These are phyloP conservation scores for Hestina assimilis DNA, from an alignment of 1,140 invertebrate species.

Conservation along the genomic window DNA sequence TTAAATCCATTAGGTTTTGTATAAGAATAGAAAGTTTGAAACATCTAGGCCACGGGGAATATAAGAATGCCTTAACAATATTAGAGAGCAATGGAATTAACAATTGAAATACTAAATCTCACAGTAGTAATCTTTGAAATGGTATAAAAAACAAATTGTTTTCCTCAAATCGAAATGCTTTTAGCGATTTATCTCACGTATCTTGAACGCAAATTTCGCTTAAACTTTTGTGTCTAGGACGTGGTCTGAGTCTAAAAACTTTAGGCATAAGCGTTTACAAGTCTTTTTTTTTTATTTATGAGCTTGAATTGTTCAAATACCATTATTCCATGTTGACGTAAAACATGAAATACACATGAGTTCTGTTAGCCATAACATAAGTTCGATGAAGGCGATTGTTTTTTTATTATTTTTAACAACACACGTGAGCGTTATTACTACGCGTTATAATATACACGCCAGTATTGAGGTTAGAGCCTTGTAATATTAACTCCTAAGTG, in stretches of 20 bases:
- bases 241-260: not conserved
- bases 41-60: conserved; percentile 14
- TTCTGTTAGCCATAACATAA: not conserved
- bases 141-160: too few species aligned
- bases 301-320: not conserved
- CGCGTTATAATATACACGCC: not conserved
- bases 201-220: not conserved
- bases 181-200: not conserved
- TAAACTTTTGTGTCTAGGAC: not conserved
- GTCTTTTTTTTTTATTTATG: too few species aligned
- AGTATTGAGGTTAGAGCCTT: not conserved
- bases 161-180: too few species aligned
- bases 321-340: not conserved
- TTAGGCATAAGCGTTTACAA: not conserved
- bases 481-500: not conserved
- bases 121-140: not conserved
- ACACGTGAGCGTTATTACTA: not conserved
- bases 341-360: not conserved
- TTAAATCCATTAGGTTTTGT: conserved; percentile 20
- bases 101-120: not conserved
- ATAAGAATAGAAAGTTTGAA: conserved; percentile 22
- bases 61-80: conserved; percentile 1
- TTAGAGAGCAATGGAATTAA: not conserved
- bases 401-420: not conserved
- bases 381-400: not conserved